These are phyloP conservation scores for Pandemis cinnamomeana DNA, from an alignment of 2,888 invertebrate species.

Conservation along the genomic window DNA sequence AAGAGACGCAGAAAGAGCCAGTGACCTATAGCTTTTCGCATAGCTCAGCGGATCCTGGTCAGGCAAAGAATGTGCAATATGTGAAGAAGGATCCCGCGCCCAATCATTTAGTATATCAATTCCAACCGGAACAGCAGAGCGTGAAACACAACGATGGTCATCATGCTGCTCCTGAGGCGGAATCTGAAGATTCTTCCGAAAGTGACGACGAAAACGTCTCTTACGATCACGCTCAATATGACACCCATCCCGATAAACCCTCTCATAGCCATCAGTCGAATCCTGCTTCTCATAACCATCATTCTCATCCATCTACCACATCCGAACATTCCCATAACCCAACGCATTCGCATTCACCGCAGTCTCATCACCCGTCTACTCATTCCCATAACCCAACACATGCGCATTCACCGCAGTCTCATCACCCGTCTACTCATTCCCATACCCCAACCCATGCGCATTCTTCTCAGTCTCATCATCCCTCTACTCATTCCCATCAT, in stretches of 20 bases:
- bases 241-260: slow-evolving; percentile 24
- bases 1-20: slow-evolving; percentile 56
- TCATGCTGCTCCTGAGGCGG: slow-evolving; percentile 33
- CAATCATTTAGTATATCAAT: slow-evolving; percentile 63
- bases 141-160: slow-evolving; percentile 41
- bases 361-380: slow-evolving; percentile 18
- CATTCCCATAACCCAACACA: slow-evolving; percentile 23
- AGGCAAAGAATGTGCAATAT: slow-evolving; percentile 60
- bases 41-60: slow-evolving; percentile 58
- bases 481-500: slow-evolving; percentile 22
- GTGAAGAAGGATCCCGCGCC: slow-evolving; percentile 60
- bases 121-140: slow-evolving; percentile 56
- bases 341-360: background rate
- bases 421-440: slow-evolving; percentile 11
- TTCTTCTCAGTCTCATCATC: slow-evolving; percentile 12
- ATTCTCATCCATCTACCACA: slow-evolving; percentile 19
- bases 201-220: slow-evolving; percentile 37
- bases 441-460: slow-evolving; percentile 14
- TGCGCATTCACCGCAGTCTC: slow-evolving; percentile 7
- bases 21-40: slow-evolving; percentile 52
- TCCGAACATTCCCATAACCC: slow-evolving; percentile 22
- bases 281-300: slow-evolving; percentile 12
- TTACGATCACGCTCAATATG: slow-evolving; percentile 24
- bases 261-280: slow-evolving; percentile 16
- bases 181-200: slow-evolving; percentile 46